Percentiles rank a stretch among this genome's conserved stretches.
These are phyloP conservation scores for Panonychus citri DNA, from an alignment of 1,140 invertebrate species.

Conservation along the genomic window DNA sequence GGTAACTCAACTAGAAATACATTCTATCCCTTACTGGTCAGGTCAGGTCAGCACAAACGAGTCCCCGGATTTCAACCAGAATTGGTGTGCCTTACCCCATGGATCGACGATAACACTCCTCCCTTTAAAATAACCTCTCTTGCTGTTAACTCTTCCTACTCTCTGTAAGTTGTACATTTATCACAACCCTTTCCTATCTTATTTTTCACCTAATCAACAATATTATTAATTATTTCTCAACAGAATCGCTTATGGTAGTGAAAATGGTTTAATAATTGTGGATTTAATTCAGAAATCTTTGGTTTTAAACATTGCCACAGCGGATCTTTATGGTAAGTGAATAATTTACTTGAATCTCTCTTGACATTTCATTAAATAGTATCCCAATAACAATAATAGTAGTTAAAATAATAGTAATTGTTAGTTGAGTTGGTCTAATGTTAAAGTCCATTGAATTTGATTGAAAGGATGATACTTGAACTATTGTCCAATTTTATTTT, in stretches of 20 bases:
- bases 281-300: constrained; percentile 77
- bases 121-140: constrained; percentile 63
- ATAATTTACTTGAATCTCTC: neutral
- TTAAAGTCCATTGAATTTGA: too few relatives aligned
- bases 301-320: constrained; percentile 42
- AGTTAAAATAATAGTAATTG: too few relatives aligned
- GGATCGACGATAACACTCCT: constrained; percentile 42
- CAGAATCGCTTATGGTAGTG: constrained; percentile 81
- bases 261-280: constrained; percentile 73
- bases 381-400: too few relatives aligned
- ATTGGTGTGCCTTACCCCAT: constrained; percentile 69
- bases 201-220: neutral
- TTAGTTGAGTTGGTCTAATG: too few relatives aligned
- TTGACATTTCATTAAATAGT: too few relatives aligned
- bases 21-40: constrained; percentile 31
- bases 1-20: neutral
- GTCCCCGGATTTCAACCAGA: constrained; percentile 80
- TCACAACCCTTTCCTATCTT: neutral
- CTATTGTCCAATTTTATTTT: too few relatives aligned
- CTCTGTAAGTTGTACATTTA: constrained; percentile 66
- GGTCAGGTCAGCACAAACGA: constrained; percentile 48
- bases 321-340: constrained; percentile 54
- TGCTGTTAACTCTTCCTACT: constrained; percentile 80
- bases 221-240: neutral
- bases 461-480: too few relatives aligned